These are phyloP conservation scores for Melanogrammus aeglefinus DNA, from an alignment of 2,797 vertebrate genomes.

Conservation along the genomic window DNA sequence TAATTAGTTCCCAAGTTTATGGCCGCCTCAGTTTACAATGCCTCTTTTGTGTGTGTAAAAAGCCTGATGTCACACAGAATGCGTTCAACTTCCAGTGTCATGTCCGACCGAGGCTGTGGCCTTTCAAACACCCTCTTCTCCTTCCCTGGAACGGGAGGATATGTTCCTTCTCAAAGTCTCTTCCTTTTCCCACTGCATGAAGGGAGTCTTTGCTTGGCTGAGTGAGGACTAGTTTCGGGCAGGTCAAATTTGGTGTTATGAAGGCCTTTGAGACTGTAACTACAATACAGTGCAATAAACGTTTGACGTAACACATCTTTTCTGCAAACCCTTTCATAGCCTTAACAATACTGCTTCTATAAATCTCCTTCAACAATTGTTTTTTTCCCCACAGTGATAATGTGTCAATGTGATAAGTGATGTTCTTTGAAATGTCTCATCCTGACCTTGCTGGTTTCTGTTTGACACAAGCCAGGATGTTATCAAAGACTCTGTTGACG, in stretches of 20 bases:
- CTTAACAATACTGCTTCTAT: background rate
- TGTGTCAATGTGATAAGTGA: conserved; percentile 28
- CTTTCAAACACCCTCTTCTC: background rate
- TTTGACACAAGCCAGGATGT: conserved; percentile 47
- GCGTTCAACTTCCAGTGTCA: background rate
- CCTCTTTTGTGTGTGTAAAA: background rate
- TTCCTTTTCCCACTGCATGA: background rate
- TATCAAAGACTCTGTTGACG: conserved; percentile 49
- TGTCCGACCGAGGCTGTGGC: background rate
- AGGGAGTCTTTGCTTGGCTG: background rate
- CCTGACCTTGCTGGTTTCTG: conserved; percentile 19
- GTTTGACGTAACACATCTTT: background rate
- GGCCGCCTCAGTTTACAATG: background rate
- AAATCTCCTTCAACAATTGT: conserved; percentile 15
- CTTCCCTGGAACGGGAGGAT: background rate
- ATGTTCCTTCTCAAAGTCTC: background rate
- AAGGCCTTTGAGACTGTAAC: background rate
- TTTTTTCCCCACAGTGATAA: conserved; percentile 15
- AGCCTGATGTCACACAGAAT: background rate
- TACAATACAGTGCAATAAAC: background rate
- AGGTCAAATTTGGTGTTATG: background rate
- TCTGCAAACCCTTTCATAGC: background rate
- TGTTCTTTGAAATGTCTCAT: conserved; percentile 27
- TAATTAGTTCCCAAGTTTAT: background rate
- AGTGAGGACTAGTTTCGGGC: background rate